These are phyloP conservation scores for Nyctereutes procyonoides DNA, from an alignment of 2,113 vertebrate species.

Conservation along the genomic window DNA sequence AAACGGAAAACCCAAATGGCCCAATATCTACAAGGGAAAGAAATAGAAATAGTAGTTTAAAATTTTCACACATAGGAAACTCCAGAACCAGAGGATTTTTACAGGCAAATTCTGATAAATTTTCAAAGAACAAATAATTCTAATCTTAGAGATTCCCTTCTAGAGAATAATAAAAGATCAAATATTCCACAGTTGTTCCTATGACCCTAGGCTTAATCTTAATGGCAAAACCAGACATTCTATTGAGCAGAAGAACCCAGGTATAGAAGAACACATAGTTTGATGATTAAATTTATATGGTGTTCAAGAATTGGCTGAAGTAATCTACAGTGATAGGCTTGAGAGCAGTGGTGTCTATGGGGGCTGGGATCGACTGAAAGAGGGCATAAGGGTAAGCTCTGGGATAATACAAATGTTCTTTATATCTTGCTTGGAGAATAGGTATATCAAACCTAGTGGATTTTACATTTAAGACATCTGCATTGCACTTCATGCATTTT, in stretches of 20 bases:
- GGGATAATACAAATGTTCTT: neutral
- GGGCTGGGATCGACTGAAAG: neutral
- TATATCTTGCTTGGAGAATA: neutral
- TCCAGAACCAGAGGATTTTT: neutral
- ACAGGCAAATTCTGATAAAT: neutral
- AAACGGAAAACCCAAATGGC: neutral
- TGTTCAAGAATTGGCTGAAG: neutral
- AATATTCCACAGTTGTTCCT: neutral
- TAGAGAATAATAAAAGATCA: neutral
- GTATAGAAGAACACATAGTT: neutral
- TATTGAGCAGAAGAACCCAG: neutral
- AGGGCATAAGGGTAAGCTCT: neutral
- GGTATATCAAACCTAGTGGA: neutral
- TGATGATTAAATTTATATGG: neutral
- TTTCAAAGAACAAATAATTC: neutral
- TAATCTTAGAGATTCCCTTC: neutral
- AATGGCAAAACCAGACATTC: neutral
- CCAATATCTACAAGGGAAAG: neutral
- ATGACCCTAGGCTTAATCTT: neutral
- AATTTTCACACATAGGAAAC: neutral
- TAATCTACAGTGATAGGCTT: neutral
- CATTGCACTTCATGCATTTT: neutral
- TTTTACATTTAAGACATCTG: neutral
- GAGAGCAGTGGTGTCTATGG: neutral
- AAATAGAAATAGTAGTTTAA: neutral